Evolutionary conservation across 2,888 invertebrate genomes (phyloP), one percentile per base, ranked within the genome.

Genomic region (Blastobasis adustella): DNA sequence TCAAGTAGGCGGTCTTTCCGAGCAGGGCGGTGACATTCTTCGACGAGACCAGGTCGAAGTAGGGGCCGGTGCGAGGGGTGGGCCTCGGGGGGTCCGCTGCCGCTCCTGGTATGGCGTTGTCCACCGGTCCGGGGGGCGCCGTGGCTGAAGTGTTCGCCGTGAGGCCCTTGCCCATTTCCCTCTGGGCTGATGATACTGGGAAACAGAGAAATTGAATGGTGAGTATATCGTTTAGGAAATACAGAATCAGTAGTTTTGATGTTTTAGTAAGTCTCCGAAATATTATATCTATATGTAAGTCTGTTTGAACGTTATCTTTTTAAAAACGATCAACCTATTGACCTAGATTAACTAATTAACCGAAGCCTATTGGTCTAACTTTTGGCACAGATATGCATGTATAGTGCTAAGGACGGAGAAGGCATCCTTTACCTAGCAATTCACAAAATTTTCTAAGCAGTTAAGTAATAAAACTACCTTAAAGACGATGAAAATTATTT

Each of bases 1-100:
- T 96, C 63, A 97, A 90, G 74, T 96, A 96, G 48, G 96, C 96
- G 42, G 96, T 96, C 82, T 96, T 96, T 61, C 96, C 96, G 53
- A 96, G 90, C 47, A 96, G 89, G 0, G 96, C 96, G 38, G 96
- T 96, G 58, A 92, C 89, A 78, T 93, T 93, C 79, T 93, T 93
- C 47, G 94, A 93, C 41, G 92, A 92, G 52, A 90, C 87, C 67
- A 92, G 90, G 77, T 95, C 95, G 75, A 95, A 94, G 75, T 93
- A 93, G 10, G 95, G 95, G n/a, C 93, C 93, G 54, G 90, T 89
- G 57, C 91, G 89, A 45, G 90, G 85, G 47, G 90, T 83, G 49
- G 74, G 90, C 54, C 89, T 71, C 9, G 82, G 79, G 45, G 82
- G 78, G 38, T 86, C 82, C n/a, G 74, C 75, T 52, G 69, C 73